A percentile compares a stretch with the other conserved stretches of the same genome.
Evolutionary conservation across 1,140 invertebrate genomes (phyloP).

Genomic region (Ceratosolen fusciceps): DNA sequence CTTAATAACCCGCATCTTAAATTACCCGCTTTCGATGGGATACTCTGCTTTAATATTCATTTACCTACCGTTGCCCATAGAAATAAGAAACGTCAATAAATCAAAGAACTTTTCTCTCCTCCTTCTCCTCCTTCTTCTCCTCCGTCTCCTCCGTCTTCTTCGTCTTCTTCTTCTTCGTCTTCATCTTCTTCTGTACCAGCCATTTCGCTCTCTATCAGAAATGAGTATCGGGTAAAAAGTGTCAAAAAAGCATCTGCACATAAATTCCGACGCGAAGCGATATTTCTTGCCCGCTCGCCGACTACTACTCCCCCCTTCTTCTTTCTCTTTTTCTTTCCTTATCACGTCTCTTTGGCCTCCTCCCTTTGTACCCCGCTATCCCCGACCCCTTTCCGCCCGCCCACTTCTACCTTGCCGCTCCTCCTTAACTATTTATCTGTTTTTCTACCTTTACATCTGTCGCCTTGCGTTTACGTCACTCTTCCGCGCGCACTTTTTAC

Average conservation of each 20-base stretch:
- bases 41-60: not conserved
- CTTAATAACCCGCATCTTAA: too few relatives aligned
- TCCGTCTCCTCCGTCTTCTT: too few relatives aligned
- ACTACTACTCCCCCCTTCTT: conserved; percentile 15
- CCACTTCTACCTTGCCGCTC: too few relatives aligned
- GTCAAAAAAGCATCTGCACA: conserved; percentile 34
- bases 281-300: conserved; percentile 36
- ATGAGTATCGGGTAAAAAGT: conserved; percentile 13
- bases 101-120: conserved; percentile 25
- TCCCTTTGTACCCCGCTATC: too few relatives aligned
- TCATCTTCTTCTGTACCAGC: too few relatives aligned
- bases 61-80: not conserved
- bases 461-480: conserved; percentile 9
- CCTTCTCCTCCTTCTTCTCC: too few relatives aligned
- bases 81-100: conserved; percentile 3
- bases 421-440: conserved; percentile 41
- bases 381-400: too few relatives aligned
- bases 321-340: not conserved
- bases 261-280: conserved; percentile 43
- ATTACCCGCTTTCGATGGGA: too few relatives aligned
- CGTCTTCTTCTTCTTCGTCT: too few relatives aligned
- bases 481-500: conserved; percentile 30
- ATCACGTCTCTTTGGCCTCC: not conserved
- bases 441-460: conserved; percentile 40
- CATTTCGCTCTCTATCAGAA: conserved; percentile 4